Percentiles rank a stretch among this genome's conserved stretches.
Conservation (phyloP, 2,888 invertebrate genomes). For the Parelbella ahira region DNA sequence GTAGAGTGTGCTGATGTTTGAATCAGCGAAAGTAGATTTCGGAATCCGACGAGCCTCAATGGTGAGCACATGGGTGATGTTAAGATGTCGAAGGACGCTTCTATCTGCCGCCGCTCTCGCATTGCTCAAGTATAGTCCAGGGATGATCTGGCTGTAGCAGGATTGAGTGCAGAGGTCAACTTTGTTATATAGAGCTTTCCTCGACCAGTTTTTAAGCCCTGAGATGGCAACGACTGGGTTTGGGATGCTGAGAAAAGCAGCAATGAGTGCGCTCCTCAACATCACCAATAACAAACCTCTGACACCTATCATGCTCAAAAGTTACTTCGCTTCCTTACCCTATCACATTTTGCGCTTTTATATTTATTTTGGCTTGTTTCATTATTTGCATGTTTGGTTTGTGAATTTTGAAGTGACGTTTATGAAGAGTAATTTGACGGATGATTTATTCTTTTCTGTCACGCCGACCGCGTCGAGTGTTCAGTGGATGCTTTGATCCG, state of each 20-base stretch:
- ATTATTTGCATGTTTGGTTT: conserved; percentile 24
- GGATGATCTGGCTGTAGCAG: conserved; percentile 62
- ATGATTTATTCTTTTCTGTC: conserved; percentile 38
- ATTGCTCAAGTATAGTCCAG: conserved; percentile 69
- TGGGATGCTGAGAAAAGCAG: conserved; percentile 60
- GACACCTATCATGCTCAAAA: conserved; percentile 47
- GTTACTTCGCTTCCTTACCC: conserved; percentile 28
- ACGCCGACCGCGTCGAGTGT: conserved; percentile 13
- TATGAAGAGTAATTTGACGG: conserved; percentile 33
- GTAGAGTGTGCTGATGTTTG: conserved; percentile 63
- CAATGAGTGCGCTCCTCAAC: conserved; percentile 58
- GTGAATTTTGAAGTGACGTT: conserved; percentile 38
- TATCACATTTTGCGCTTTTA: conserved; percentile 33
- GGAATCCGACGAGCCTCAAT: conserved; percentile 64
- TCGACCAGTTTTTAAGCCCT: conserved; percentile 60
- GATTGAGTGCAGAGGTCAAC: conserved; percentile 68
- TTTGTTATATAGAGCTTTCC: conserved; percentile 55
- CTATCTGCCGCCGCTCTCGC: conserved; percentile 61
- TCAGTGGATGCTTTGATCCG: conserved; percentile 27
- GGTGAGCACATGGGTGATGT: conserved; percentile 74
- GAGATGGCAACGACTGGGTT: conserved; percentile 56
- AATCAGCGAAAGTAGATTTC: conserved; percentile 54
- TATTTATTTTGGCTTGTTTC: conserved; percentile 33
- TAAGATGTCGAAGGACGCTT: conserved; percentile 55
- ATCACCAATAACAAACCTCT: conserved; percentile 51